Evolutionary conservation across 2,797 vertebrate genomes (phyloP).

Genomic region (Scleropages formosus): DNA sequence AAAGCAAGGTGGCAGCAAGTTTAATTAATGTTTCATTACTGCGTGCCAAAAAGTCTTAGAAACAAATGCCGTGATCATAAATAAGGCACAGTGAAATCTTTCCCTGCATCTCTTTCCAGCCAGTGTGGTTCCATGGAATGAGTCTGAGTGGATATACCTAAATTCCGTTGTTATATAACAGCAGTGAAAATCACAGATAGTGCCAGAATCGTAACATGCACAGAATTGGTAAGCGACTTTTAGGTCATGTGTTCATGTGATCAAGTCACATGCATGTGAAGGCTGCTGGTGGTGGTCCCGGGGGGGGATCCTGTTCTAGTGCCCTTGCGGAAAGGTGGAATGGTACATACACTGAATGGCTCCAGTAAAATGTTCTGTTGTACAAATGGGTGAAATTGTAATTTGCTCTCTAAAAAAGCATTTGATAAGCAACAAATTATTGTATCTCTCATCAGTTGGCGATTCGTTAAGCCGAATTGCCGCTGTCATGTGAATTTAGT

Average conservation of each 20-base stretch:
- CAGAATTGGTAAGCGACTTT: background rate
- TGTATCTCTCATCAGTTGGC: background rate
- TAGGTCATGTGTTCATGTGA: background rate
- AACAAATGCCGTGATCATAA: background rate
- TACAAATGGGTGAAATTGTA: no score
- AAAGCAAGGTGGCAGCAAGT: conserved; percentile 23
- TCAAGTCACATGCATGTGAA: background rate
- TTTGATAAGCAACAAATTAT: background rate
- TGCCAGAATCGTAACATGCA: background rate
- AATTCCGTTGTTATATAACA: background rate
- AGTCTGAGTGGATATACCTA: background rate
- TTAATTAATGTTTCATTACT: conserved; percentile 7
- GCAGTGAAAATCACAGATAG: background rate
- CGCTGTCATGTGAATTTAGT: background rate
- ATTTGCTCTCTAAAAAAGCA: background rate
- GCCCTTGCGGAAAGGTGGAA: no score
- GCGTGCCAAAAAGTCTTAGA: background rate
- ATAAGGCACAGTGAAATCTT: background rate
- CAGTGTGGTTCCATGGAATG: background rate
- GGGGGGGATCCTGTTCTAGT: no score
- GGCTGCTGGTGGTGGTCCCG: no score
- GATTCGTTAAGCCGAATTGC: background rate
- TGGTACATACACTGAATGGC: no score
- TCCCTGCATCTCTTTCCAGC: no score
- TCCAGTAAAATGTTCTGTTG: no score